Base-by-base conservation (phyloP, 2,113 vertebrate genomes). In the Myotis brandtii region DNA sequence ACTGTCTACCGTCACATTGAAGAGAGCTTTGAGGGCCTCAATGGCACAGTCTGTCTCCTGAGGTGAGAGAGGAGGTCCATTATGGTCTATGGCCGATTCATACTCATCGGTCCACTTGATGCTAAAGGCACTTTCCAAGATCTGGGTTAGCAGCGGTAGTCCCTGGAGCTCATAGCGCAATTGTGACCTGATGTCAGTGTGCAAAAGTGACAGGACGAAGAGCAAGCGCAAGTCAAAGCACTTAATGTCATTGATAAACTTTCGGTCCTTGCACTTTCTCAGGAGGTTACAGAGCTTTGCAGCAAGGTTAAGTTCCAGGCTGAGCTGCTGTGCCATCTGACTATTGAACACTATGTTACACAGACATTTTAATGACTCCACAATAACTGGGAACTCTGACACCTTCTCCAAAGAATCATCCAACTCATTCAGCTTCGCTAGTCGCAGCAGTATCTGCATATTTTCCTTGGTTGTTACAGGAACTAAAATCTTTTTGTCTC, bases 271-370 rank as follows among this genome's bases (percentile, higher is more conserved):
- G 94, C 98, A 99, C 54, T 98, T 98, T 96, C 98, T 98, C 97
- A 99, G 98, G 30, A 98, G 98, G 89, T 96, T 98, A 96, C 99
- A 99, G 81, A 99, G 99, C 96, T 99, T 99, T 13, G 98, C 97
- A 21, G 98, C 99, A 95, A 99, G 98, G 88, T 99, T 99, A 94
- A 99, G 98, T 66, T 99, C 99, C 87, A 99, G 99, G 48, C 99
- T 98, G 37, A 99, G 99, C 98, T 99, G 99, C 98, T 99, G 99
- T 62, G 99, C 99, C 27, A 98, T 98, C 50, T 98, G 97, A 89
- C 99, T 99, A 97, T 99, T 99, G 98, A 99, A 99, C 93, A 99
- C 98, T 59, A 99, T 99, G 59, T 99, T 99, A 98, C 99, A 99
- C 83, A 99, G 98, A 98, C 99, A 99, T 98, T 99, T 99, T 86